Evolutionary conservation across 2,113 vertebrate genomes (phyloP), one percentile per base, ranked within the genome.

Genomic region (Sinocyclocheilus anshuiensis): DNA sequence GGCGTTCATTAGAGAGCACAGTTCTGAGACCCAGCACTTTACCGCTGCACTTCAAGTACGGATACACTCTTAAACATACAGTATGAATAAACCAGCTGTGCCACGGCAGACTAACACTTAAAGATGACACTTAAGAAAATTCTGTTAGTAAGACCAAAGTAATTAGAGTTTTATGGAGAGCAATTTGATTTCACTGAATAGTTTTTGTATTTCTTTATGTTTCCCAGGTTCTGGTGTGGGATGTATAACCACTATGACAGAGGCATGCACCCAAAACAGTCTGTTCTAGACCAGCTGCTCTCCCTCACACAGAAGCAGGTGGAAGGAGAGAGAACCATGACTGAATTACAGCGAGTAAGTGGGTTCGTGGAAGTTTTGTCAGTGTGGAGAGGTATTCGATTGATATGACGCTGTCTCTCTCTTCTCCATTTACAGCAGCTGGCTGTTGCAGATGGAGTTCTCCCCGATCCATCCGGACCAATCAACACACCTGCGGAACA

Each of bases 241-340:
- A 96, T 96, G 95, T 96, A 96, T 86, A 96, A 96, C 26, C 92
- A 92, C 42, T 96, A 96, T 77, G 95, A 96, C 87, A 95, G 93
- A 89, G 95, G 94, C 22, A 93, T 96, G 90, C 95, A 97, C 42
- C 95, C 95, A 0, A 95, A 94, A 18, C 95, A 96, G 84, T 90
- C 90, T 8, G 87, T 95, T 0, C 45, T 96, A 91, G 93, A 96
- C 8, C 90, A 90, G 16, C 91, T 96, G 80, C 92, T 96, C 1
- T 79, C 90, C 81, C 93, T 93, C 67, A 4, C 86, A 5, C 92
- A 91, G 87, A 92, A 92, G 5, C 94, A 92, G 89, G 1, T 50
- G 55, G 87, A 92, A 2, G 90, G 95, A 78, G 92, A 96, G 89
- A 91, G 90, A 80, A 90, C 1, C 0, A 90, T 93, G 0, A 86